These are phyloP conservation scores for Enteromius paludinosus DNA, from an alignment of 2,797 vertebrate species.

Conservation along the genomic window DNA sequence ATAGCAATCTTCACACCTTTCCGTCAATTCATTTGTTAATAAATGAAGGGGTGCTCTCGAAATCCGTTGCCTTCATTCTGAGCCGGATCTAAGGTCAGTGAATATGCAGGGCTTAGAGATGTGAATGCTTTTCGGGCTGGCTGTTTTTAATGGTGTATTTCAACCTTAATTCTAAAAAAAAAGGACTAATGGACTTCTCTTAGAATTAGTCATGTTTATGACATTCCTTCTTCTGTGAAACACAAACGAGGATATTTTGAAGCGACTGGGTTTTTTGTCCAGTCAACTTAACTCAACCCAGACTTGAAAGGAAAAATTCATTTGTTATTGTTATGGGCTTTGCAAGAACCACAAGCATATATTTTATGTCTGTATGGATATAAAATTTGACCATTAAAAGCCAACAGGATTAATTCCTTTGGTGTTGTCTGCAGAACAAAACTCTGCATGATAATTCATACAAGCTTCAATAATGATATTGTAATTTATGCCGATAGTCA, in stretches of 20 bases:
- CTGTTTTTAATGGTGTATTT: not conserved
- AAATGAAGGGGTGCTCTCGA: conserved; percentile 75
- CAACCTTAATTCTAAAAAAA: no score
- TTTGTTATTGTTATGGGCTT: no score
- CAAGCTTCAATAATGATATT: conserved; percentile 14
- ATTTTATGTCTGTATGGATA: not conserved
- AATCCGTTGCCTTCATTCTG: conserved; percentile 59
- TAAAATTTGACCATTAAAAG: not conserved
- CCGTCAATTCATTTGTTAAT: conserved; percentile 78
- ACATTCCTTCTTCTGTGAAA: not conserved
- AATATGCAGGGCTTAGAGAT: not conserved
- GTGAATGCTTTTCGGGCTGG: not conserved
- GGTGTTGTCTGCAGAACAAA: not conserved
- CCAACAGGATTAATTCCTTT: not conserved
- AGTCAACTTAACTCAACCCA: not conserved
- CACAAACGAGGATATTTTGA: not conserved
- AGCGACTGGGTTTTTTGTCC: not conserved
- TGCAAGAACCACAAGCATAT: not conserved
- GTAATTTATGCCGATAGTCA: conserved; percentile 6
- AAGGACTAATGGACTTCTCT: no score
- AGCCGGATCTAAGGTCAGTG: not conserved
- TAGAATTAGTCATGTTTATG: not conserved
- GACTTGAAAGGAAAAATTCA: no score
- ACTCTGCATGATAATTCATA: not conserved
- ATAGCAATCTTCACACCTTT: conserved; percentile 59